Conservation (phyloP, 2,797 vertebrate species). For the Xenentodon cancila region DNA sequence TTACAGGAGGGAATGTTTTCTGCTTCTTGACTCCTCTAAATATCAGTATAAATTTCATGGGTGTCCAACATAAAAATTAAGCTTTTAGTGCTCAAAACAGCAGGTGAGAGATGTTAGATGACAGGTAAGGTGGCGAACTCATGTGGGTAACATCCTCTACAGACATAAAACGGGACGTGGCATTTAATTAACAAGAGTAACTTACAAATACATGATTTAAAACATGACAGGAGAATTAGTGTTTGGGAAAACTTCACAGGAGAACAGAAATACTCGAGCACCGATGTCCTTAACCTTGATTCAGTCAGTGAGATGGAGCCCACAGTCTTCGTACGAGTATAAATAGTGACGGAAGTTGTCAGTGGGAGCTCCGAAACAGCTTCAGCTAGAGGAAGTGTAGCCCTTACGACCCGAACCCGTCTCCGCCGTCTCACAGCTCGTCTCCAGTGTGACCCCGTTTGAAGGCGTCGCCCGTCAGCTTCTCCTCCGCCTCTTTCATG, state of each 20-base stretch:
- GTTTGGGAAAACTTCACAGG: neutral
- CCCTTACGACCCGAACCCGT: slow-evolving; percentile 60
- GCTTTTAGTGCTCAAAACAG: neutral
- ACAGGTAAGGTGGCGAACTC: slow-evolving; percentile 31
- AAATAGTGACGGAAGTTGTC: slow-evolving; percentile 12
- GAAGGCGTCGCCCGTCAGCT: slow-evolving; percentile 92
- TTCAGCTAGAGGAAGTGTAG: slow-evolving; percentile 62
- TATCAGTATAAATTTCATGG: neutral
- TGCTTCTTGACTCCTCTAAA: neutral
- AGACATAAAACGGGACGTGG: slow-evolving; percentile 53
- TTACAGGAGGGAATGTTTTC: too few species aligned
- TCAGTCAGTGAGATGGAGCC: slow-evolving; percentile 25
- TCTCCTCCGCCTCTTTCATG: slow-evolving; percentile 97
- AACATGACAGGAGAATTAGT: slow-evolving; percentile 8
- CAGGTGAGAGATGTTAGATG: slow-evolving; percentile 1
- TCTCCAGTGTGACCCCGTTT: slow-evolving; percentile 86
- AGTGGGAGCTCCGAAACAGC: slow-evolving; percentile 8
- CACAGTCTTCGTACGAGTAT: slow-evolving; percentile 6
- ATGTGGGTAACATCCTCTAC: slow-evolving; percentile 56
- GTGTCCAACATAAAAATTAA: neutral
- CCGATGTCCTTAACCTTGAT: slow-evolving; percentile 30
- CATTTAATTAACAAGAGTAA: slow-evolving; percentile 40
- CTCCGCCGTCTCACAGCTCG: slow-evolving; percentile 75
- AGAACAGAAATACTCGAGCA: slow-evolving; percentile 38
- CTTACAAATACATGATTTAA: slow-evolving; percentile 23